A percentile compares a stretch with the other conserved stretches of the same genome.
Evolutionary conservation across 1,140 invertebrate genomes (phyloP).

Genomic region (Neodiprion fabricii): DNA sequence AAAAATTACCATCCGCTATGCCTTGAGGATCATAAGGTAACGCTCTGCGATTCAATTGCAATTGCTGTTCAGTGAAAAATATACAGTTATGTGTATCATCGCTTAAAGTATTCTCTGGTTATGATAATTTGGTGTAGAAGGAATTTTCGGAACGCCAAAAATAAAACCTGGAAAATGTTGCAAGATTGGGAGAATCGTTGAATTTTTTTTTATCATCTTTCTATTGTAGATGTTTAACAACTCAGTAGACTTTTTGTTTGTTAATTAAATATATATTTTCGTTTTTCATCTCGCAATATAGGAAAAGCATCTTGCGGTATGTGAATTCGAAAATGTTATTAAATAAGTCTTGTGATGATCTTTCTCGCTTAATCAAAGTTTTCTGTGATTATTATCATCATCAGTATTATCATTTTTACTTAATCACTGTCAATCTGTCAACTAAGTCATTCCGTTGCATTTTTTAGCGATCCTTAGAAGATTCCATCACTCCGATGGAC

Average conservation of each 20-base stretch:
- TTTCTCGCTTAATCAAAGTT: constrained; percentile 7
- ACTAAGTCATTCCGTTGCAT: too few relatives aligned
- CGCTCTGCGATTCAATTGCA: constrained; percentile 15
- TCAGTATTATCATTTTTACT: constrained; percentile 12
- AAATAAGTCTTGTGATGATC: background rate
- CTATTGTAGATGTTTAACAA: too few relatives aligned
- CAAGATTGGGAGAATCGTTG: too few relatives aligned
- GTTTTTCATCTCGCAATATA: constrained; percentile 36
- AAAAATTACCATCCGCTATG: constrained; percentile 91
- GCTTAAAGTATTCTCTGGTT: too few relatives aligned
- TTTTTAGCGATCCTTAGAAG: constrained; percentile 44
- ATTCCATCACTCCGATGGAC: constrained; percentile 39
- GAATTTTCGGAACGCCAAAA: too few relatives aligned
- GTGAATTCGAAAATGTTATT: constrained; percentile 30
- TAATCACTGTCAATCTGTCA: too few relatives aligned
- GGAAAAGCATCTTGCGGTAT: constrained; percentile 58
- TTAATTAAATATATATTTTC: background rate
- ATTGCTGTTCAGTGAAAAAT: too few relatives aligned
- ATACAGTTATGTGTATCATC: too few relatives aligned
- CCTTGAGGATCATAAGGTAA: constrained; percentile 86
- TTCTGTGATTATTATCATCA: constrained; percentile 22
- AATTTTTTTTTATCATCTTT: too few relatives aligned
- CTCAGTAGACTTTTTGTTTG: too few relatives aligned
- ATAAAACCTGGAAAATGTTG: too few relatives aligned
- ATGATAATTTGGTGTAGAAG: too few relatives aligned